Percentiles rank a stretch among this genome's conserved stretches.
phyloP scores from a whole-genome alignment of 2,888 invertebrate genomes.

The Sceliomorpha sp. region DNA sequence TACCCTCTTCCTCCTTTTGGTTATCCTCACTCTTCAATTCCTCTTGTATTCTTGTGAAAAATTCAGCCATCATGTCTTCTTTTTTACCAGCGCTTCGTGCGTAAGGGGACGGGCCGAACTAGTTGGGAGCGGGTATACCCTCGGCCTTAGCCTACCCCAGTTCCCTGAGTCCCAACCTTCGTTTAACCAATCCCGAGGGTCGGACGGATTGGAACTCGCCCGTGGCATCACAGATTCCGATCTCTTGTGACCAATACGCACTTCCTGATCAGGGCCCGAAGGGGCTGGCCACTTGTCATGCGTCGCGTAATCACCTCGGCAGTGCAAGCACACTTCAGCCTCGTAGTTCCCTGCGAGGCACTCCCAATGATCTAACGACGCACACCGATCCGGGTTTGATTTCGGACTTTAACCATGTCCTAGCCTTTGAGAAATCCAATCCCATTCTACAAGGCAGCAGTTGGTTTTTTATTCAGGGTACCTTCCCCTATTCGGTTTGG shows the following conservation, averaged over 20 bases:
- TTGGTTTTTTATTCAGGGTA: not conserved
- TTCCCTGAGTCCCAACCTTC: conserved; percentile 9
- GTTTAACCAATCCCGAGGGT: conserved; percentile 24
- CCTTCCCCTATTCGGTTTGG: conserved; percentile 17
- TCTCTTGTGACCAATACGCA: not conserved
- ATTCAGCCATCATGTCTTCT: too few relatives aligned
- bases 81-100: too few relatives aligned
- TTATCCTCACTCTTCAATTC: not conserved
- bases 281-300: too few relatives aligned
- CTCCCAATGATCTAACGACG: conserved; percentile 2
- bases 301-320: conserved; percentile 6
- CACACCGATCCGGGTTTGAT: conserved; percentile 3
- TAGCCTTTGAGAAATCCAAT: conserved; percentile 21
- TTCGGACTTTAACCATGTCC: conserved; percentile 3
- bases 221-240: conserved; percentile 9
- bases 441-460: conserved; percentile 8
- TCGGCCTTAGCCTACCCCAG: conserved; percentile 9
- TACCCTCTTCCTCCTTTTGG: too few relatives aligned
- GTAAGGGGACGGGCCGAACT: too few relatives aligned
- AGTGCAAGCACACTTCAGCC: conserved; percentile 27
- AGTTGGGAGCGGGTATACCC: conserved; percentile 26
- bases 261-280: too few relatives aligned
- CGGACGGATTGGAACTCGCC: conserved; percentile 28
- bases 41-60: too few relatives aligned
- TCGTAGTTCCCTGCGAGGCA: not conserved